A percentile compares a stretch with the other conserved stretches of the same genome.
Conservation (phyloP, 2,113 vertebrate species). For the Sisor rabdophorus region DNA sequence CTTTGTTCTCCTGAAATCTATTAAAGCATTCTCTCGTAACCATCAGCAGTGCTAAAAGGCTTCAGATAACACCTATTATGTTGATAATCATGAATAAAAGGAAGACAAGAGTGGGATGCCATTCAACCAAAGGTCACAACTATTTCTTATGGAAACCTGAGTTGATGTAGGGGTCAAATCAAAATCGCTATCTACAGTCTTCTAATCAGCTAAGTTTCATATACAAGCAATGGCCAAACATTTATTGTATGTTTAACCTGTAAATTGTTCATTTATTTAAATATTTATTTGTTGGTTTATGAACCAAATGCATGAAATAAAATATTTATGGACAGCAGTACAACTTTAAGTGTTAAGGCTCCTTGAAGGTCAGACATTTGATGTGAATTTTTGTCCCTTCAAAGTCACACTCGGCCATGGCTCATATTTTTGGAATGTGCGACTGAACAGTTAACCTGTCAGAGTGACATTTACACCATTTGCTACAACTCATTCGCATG, state of each 20-base stretch:
- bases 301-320: background rate
- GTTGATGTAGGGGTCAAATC: conserved; percentile 30
- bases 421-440: conserved; percentile 38
- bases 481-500: conserved; percentile 42
- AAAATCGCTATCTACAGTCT: conserved; percentile 24
- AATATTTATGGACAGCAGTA: conserved; percentile 12
- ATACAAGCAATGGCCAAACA: background rate
- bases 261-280: background rate
- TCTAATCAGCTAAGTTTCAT: conserved; percentile 3
- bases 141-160: conserved; percentile 38
- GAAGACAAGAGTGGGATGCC: conserved; percentile 43
- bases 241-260: background rate
- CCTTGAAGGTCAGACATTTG: conserved; percentile 19
- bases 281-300: background rate
- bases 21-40: conserved; percentile 68
- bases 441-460: conserved; percentile 50
- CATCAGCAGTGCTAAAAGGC: conserved; percentile 63
- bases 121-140: conserved; percentile 45
- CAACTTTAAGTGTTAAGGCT: conserved; percentile 6
- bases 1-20: conserved; percentile 74
- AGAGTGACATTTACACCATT: conserved; percentile 46
- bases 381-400: conserved; percentile 27
- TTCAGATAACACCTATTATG: conserved; percentile 60
- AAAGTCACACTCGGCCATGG: conserved; percentile 30
- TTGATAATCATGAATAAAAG: conserved; percentile 68